phyloP scores from a whole-genome alignment of 2,888 invertebrate species.

The Leptothorax acervorum region DNA sequence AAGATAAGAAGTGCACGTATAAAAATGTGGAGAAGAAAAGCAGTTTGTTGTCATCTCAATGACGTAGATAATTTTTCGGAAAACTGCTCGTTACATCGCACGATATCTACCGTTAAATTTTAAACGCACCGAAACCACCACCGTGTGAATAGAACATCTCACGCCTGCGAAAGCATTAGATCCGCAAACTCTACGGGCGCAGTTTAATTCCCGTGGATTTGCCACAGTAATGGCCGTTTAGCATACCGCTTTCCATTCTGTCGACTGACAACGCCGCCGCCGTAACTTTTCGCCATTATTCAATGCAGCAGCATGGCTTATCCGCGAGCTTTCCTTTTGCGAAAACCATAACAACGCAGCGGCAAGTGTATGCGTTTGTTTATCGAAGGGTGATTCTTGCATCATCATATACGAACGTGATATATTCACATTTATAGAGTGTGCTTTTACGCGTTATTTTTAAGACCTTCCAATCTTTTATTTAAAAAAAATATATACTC shows the following conservation, averaged over 20 bases:
- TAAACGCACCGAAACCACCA: constrained; percentile 9
- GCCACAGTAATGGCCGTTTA: constrained; percentile 24
- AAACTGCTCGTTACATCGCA: not conserved
- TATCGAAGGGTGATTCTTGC: not conserved
- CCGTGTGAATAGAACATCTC: not conserved
- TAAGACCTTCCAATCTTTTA: not conserved
- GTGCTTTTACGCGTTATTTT: not conserved
- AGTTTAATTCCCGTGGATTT: constrained; percentile 51
- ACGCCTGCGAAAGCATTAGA: constrained; percentile 7
- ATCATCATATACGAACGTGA: not conserved
- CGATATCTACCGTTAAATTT: constrained; percentile 12
- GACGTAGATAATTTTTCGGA: not conserved
- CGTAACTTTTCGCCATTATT: constrained; percentile 36
- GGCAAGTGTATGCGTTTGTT: constrained; percentile 12
- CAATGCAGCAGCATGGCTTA: constrained; percentile 10
- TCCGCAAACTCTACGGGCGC: not conserved
- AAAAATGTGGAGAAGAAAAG: not conserved
- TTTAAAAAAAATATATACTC: not conserved
- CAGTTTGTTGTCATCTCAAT: not conserved
- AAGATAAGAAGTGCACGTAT: not conserved
- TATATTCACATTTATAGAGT: not conserved
- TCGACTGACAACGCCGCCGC: not conserved
- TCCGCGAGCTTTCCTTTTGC: constrained; percentile 16
- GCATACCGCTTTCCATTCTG: constrained; percentile 9
- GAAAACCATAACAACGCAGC: constrained; percentile 17